A percentile compares a stretch with the other conserved stretches of the same genome.
phyloP scores from a whole-genome alignment of 2,888 invertebrate species.

The Tenthredo mesomela region DNA sequence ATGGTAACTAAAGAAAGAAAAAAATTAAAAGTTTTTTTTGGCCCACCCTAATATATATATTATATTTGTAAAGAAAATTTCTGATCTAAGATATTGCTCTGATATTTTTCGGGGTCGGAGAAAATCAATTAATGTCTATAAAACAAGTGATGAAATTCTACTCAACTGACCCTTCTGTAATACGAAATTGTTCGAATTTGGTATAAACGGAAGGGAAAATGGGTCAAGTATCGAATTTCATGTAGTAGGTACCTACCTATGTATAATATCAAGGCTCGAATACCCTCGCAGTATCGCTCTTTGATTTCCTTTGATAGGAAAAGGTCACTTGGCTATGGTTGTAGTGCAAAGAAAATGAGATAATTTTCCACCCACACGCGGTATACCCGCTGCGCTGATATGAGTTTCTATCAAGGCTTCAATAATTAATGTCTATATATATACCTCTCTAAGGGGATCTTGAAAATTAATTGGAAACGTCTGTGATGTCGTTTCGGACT shows the following conservation, averaged over 20 bases:
- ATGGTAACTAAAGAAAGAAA: no score
- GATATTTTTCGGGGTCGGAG: background rate
- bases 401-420: constrained; percentile 3
- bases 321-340: background rate
- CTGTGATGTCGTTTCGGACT: constrained; percentile 23
- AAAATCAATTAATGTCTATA: background rate
- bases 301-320: background rate
- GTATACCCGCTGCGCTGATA: background rate
- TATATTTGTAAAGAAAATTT: background rate
- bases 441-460: background rate
- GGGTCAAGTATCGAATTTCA: no score
- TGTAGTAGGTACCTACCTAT: no score
- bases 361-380: background rate
- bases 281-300: background rate
- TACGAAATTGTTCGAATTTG: background rate
- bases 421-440: constrained; percentile 2
- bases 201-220: background rate
- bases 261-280: background rate
- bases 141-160: background rate
- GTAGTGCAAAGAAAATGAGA: background rate
- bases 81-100: background rate
- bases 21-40: no score
- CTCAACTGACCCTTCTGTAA: background rate
- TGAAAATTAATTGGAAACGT: constrained; percentile 26
- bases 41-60: no score